Conservation (phyloP, 2,888 invertebrate species). For the Argynnis bischoffii region DNA sequence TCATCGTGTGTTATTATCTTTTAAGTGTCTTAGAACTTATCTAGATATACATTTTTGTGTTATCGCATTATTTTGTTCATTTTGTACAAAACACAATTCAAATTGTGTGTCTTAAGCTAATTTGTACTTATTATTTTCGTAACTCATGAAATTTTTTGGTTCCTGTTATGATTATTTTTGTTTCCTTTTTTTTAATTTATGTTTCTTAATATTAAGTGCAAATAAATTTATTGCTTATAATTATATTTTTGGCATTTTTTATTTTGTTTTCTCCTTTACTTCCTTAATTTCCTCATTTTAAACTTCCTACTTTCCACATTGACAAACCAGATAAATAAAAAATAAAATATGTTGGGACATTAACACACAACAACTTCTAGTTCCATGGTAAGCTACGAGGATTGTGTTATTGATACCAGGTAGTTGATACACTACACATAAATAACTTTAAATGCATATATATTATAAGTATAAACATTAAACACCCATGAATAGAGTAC, state of each 20-base stretch:
- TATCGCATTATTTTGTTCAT: conserved; percentile 56
- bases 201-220: conserved; percentile 71
- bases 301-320: neutral
- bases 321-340: too few relatives aligned
- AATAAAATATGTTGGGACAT: too few relatives aligned
- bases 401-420: too few relatives aligned
- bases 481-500: too few relatives aligned
- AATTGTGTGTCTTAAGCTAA: conserved; percentile 47
- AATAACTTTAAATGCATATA: too few relatives aligned
- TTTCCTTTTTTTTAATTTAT: conserved; percentile 70
- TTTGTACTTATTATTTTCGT: conserved; percentile 52
- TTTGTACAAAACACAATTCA: conserved; percentile 49
- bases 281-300: neutral
- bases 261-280: conserved; percentile 45
- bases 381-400: too few relatives aligned
- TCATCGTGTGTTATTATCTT: conserved; percentile 63
- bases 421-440: too few relatives aligned
- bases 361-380: too few relatives aligned
- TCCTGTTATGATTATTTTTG: conserved; percentile 82
- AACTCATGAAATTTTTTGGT: conserved; percentile 58
- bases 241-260: conserved; percentile 60
- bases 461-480: too few relatives aligned
- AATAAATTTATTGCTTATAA: conserved; percentile 79
- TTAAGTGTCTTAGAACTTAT: conserved; percentile 36
- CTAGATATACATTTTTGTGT: conserved; percentile 49